phyloP scores from a whole-genome alignment of 2,113 vertebrate species.

The Petrocephalus zakoni region DNA sequence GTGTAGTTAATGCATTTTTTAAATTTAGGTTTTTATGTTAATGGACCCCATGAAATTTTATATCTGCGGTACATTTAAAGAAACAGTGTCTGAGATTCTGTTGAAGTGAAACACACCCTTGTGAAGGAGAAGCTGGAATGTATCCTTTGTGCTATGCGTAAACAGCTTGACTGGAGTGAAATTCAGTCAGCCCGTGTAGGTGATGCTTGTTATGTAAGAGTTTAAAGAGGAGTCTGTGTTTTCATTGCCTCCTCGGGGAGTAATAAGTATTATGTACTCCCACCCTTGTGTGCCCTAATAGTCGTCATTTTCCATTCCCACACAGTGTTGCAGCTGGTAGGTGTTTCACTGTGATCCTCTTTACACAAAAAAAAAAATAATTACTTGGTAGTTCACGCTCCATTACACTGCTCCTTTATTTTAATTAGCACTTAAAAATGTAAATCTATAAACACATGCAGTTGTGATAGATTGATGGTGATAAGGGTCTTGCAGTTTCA shows the following conservation, averaged over 20 bases:
- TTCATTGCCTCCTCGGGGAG: not conserved
- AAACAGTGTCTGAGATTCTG: not conserved
- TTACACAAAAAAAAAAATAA: not conserved
- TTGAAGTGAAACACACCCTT: not conserved
- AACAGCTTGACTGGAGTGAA: not conserved
- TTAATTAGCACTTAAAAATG: conserved; percentile 31
- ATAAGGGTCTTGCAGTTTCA: conserved; percentile 21
- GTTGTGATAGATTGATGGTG: conserved; percentile 24
- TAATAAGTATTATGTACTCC: not conserved
- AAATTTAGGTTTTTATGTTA: conserved; percentile 33
- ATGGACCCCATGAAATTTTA: not conserved
- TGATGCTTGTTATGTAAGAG: conserved; percentile 6
- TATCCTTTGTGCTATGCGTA: not conserved
- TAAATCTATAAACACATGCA: conserved; percentile 24
- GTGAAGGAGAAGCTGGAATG: not conserved
- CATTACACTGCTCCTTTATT: conserved; percentile 20
- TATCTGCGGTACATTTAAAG: not conserved
- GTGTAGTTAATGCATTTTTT: conserved; percentile 24
- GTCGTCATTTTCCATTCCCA: not conserved
- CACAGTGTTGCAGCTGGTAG: not conserved
- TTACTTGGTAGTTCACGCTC: conserved; percentile 8
- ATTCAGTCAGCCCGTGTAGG: not conserved
- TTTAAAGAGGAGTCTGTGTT: not conserved
- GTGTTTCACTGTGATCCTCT: not conserved
- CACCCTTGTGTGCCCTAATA: not conserved